Conservation (phyloP, 2,113 vertebrate genomes). For the Pelodiscus sinensis region DNA sequence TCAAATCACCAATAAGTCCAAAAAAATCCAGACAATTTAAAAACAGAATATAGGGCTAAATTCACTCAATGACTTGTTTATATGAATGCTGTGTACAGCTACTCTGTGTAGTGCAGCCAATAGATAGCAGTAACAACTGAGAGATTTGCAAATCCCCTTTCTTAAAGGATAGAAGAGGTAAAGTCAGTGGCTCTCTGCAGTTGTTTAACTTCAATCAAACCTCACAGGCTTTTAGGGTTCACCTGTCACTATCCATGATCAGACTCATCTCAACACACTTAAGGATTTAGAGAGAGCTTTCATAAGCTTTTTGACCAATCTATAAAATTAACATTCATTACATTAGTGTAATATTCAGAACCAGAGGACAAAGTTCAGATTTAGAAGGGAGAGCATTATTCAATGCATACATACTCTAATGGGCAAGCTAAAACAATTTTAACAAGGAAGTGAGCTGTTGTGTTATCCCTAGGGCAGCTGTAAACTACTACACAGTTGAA, state of each 20-base stretch:
- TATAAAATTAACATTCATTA: not conserved
- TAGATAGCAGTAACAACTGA: not conserved
- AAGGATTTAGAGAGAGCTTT: not conserved
- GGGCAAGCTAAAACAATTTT: not conserved
- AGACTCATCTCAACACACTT: not conserved
- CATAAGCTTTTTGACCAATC: not conserved
- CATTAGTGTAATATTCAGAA: not conserved
- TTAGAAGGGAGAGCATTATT: not conserved
- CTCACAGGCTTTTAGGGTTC: not conserved
- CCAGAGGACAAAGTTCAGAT: not conserved
- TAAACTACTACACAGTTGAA: not conserved
- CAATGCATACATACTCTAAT: not conserved
- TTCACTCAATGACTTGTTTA: not conserved
- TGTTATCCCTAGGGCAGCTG: not conserved
- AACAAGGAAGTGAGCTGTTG: not conserved
- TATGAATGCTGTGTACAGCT: not conserved
- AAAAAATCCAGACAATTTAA: not conserved
- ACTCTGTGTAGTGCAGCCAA: not conserved
- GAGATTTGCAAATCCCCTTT: accelerated
- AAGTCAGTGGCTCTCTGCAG: not conserved
- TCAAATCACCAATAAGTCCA: not conserved
- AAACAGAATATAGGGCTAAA: not conserved
- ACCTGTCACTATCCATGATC: not conserved
- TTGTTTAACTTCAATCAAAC: not conserved
- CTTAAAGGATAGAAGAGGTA: not conserved